Percentiles rank a stretch among this genome's conserved stretches.
Evolutionary conservation across 2,113 vertebrate species (phyloP).

Genomic region (Passer montanus): DNA sequence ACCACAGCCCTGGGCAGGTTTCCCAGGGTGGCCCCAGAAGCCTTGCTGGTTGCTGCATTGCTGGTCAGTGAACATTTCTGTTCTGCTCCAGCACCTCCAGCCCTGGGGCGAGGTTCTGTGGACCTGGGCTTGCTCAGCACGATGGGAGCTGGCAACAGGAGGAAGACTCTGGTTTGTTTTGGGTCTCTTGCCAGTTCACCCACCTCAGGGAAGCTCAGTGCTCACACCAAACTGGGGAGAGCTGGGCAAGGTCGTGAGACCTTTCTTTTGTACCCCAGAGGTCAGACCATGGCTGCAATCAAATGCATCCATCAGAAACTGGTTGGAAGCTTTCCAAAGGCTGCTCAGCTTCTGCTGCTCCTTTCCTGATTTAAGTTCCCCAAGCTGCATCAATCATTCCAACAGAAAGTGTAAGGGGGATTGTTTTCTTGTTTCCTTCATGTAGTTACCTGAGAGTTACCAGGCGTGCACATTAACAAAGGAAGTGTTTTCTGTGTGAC

Average conservation of each 20-base stretch:
- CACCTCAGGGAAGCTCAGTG: background rate
- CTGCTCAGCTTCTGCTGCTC: background rate
- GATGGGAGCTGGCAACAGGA: background rate
- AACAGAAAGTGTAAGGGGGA: background rate
- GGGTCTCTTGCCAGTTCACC: background rate
- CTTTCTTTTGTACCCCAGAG: background rate
- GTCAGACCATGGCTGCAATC: background rate
- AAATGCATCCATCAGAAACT: slow-evolving; percentile 36
- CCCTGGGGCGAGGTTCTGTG: background rate
- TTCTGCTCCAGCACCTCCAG: background rate
- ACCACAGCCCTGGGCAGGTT: background rate
- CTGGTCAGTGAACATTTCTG: background rate
- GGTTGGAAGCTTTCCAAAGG: background rate
- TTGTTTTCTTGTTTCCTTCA: background rate
- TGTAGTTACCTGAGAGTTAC: background rate
- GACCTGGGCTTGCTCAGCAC: background rate
- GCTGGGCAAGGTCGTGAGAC: background rate
- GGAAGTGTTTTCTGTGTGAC: background rate
- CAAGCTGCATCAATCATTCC: background rate
- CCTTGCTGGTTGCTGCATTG: background rate
- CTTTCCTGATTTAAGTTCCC: background rate
- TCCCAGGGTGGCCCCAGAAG: background rate
- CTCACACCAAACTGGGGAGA: background rate
- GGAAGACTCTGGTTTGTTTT: background rate
- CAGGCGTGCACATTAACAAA: background rate